Evolutionary conservation across 2,113 vertebrate species (phyloP), one percentile per base, ranked within the genome.

Genomic region (Oncorhynchus kisutch): DNA sequence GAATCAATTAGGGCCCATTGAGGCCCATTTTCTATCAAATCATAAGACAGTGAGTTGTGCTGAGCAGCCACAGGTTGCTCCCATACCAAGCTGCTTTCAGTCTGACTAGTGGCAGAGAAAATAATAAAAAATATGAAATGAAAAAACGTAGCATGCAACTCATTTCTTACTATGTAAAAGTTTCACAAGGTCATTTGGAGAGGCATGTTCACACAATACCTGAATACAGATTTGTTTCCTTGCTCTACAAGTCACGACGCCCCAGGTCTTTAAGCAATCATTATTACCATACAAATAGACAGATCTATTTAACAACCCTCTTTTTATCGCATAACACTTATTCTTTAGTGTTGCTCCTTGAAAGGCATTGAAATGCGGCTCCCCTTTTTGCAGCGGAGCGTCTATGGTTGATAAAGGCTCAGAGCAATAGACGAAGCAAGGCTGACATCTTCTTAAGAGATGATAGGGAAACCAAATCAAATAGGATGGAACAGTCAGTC

Each of bases 261-360:
- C 29, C 34, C 13, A 79, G 89, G 89, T 93, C 92, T 93, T 93
- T 93, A 93, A 93, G 87, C 84, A 87, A 93, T 94, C 92, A 94
- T 94, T 94, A 94, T 94, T 94, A 94, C 93, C 93, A 94, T 94
- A 94, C 92, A 93, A 94, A 94, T 94, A 94, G 92, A 94, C 93
- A 94, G 92, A 94, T 93, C 93, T 94, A 94, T 94, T 94, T 94
- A 93, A 94, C 93, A 94, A 92, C 88, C 88, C 78, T 69, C 89
- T 90, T 92, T 94, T 93, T 94, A 94, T 94, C 93, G 85, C 91
- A 87, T 90, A 92, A 93, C 90, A 92, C 91, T 93, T 92, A 91
- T 93, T 93, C 92, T 93, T 92, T 91, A 91, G 90, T 89, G 88
- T 92, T 90, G 86, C 90, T 88, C 82, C 76, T 80, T 91, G 91